Percentiles rank a stretch among this genome's conserved stretches.
Conservation (phyloP, 2,888 invertebrate species). For the Rhamphomyia laevipes region DNA sequence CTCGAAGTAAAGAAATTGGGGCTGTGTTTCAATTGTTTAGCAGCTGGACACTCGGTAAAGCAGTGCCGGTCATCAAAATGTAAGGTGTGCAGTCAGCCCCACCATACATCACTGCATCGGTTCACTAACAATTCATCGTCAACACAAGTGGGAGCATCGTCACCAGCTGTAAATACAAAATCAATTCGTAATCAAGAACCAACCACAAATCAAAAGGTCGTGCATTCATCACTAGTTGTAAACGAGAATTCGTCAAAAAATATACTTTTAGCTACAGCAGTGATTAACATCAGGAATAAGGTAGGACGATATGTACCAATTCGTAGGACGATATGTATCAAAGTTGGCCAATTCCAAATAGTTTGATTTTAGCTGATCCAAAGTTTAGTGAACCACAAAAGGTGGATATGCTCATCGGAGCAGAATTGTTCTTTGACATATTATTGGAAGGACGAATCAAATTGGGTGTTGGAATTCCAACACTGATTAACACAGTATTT, state of each 20-base stretch:
- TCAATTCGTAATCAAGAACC: background rate
- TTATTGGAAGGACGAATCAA: slow-evolving; percentile 2
- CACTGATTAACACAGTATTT: slow-evolving; percentile 2
- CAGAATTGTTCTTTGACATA: slow-evolving; percentile 4
- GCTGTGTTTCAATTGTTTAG: background rate
- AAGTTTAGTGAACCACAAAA: slow-evolving; percentile 1
- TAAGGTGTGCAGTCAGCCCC: background rate
- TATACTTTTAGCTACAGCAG: slow-evolving; percentile 2
- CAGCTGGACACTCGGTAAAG: background rate
- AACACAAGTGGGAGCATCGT: background rate
- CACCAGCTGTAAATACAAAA: no score
- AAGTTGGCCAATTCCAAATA: slow-evolving; percentile 1
- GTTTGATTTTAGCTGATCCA: slow-evolving; percentile 6
- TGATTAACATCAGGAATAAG: background rate
- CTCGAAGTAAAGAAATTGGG: background rate
- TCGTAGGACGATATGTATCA: background rate
- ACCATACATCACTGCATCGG: background rate
- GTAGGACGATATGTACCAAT: background rate
- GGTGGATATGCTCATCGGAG: slow-evolving; percentile 7
- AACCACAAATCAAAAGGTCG: no score
- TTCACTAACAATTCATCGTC: background rate
- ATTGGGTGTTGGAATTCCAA: background rate
- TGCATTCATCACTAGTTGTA: no score
- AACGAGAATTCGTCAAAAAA: background rate
- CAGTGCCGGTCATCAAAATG: background rate